phyloP scores from a whole-genome alignment of 2,797 vertebrate species.

The Pyrocephalus nanus region DNA sequence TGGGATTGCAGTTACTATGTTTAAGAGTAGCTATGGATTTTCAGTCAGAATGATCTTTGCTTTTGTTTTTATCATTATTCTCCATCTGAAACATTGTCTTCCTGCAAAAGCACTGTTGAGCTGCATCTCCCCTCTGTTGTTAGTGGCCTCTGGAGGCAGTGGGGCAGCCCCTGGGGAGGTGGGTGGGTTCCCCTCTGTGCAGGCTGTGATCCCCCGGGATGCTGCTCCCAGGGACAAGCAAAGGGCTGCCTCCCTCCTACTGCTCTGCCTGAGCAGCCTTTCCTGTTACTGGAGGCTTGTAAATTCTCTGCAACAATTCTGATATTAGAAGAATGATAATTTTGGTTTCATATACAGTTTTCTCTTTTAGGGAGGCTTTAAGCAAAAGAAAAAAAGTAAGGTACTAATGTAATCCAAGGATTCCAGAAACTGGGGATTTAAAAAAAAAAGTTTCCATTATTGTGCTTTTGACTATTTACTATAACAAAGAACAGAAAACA shows the following conservation, averaged over 20 bases:
- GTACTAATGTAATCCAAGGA: not conserved
- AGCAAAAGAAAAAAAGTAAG: not conserved
- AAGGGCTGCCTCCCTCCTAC: not conserved
- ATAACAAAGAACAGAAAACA: not conserved
- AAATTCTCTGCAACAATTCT: not conserved
- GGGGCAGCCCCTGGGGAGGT: accelerated
- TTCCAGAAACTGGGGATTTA: not conserved
- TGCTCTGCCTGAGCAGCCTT: not conserved
- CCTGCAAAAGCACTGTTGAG: not conserved
- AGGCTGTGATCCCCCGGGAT: not conserved
- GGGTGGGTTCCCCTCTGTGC: not conserved
- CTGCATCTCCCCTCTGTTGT: not conserved
- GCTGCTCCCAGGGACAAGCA: not conserved
- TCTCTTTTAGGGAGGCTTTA: not conserved
- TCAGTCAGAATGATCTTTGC: slow-evolving; percentile 41
- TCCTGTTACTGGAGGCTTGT: not conserved
- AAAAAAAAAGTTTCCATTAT: not conserved
- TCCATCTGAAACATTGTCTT: not conserved
- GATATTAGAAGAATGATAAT: not conserved
- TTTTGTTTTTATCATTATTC: slow-evolving; percentile 12
- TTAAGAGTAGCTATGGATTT: slow-evolving; percentile 45
- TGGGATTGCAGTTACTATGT: not conserved
- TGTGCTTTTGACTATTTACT: not conserved
- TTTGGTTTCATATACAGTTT: not conserved
- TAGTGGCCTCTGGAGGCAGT: not conserved